Evolutionary conservation across 92 coral and sea anemone genomes (phyloP).

Genomic region (Phymanthus crucifer): DNA sequence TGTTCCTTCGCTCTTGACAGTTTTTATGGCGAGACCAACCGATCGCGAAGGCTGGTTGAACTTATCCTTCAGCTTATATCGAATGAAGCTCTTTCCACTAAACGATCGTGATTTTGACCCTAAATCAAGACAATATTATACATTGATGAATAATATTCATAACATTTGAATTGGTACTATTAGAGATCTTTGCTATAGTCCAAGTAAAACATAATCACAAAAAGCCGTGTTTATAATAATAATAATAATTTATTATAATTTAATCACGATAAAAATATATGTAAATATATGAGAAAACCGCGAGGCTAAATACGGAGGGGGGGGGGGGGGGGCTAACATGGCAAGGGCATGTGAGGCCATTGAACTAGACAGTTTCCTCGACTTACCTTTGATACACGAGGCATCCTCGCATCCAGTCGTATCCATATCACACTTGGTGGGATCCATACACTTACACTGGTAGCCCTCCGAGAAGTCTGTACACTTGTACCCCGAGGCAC

Average conservation of each 20-base stretch:
- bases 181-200: too few relatives aligned
- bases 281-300: too few relatives aligned
- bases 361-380: too few relatives aligned
- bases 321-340: too few relatives aligned
- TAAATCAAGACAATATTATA: neutral
- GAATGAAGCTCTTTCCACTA: conserved; percentile 78
- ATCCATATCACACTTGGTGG: conserved; percentile 66
- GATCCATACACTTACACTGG: conserved; percentile 79
- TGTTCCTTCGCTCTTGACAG: conserved; percentile 88
- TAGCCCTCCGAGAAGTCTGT: conserved; percentile 79
- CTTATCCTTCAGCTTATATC: conserved; percentile 70
- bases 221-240: too few relatives aligned
- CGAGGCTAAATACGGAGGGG: too few relatives aligned
- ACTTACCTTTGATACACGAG: conserved; percentile 74
- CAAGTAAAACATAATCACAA: too few relatives aligned
- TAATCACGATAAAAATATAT: too few relatives aligned
- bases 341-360: too few relatives aligned
- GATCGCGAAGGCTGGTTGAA: conserved; percentile 88
- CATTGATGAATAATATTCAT: too few relatives aligned
- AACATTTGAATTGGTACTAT: too few relatives aligned
- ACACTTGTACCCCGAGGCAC: conserved; percentile 87
- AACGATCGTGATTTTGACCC: conserved; percentile 75
- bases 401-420: conserved; percentile 76
- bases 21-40: conserved; percentile 87
- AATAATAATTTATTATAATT: too few relatives aligned